Base-by-base conservation (phyloP, 1,140 invertebrate genomes). In the Aphaenogaster ashmeadi region DNA sequence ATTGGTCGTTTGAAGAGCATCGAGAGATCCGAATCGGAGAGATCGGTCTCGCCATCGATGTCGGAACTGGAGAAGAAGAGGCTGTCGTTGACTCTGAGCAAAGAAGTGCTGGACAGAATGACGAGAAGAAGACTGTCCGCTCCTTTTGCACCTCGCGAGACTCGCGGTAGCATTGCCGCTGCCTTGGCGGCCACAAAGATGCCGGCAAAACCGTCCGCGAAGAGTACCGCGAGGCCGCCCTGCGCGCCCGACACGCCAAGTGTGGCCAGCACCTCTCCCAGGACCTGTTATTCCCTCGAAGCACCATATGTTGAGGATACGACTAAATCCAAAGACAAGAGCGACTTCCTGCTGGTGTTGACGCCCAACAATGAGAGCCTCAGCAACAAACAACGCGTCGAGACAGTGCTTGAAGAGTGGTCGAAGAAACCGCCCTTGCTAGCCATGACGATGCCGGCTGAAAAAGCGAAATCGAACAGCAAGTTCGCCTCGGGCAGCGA, bases 61-160 rank as follows among this genome's bases (percentile, higher is more conserved):
- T 93, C 87, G 3, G 97, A 98, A 95, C 95, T 95, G 33, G 97
- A 98, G 87, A 98, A 98, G 89, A 97, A 97, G 93, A 96, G 96
- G 86, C 94, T 98, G 60, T 98, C 97, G 0, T 96, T 97, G 94
- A 97, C 96, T 7, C 94, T 98, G 3, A 97, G 97, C 78, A 97
- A 97, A 91, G 98, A 98, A 95, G 95, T 98, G 9, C 93, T 97
- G 74, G 96, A 97, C 86, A 96, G 96, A 93, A 96, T 97, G 5
- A 94, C 91, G 71, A 91, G 94, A 90, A 97, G 96, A 93, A 95
- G 89, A 90, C 60, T 94, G 11, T 94, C 95, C 1, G 94, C 96
- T 0, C 92, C 96, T 5, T 94, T 97, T 27, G 94, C 96, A 62
- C 97, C 96, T 2, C 95, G 97, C 38, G 97, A 97, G 93, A 97